These are phyloP conservation scores for Morbakka virulenta DNA, from an alignment of 30 jellyfish, hydroid and myxozoan genomes.

Conservation along the genomic window DNA sequence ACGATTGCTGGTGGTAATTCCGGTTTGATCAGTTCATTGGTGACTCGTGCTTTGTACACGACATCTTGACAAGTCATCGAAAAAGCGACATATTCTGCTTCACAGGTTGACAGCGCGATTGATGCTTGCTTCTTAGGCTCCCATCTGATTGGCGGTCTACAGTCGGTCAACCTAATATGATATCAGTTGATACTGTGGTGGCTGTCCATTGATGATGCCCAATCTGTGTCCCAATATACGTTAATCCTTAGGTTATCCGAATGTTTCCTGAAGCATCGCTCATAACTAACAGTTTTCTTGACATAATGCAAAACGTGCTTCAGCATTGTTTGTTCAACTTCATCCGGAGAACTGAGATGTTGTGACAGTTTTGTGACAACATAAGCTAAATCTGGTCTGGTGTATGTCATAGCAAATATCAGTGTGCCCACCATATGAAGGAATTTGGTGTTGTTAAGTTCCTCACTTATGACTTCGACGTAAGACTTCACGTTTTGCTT, in stretches of 20 bases:
- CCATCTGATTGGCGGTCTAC: no score
- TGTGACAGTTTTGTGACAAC: slow-evolving; percentile 43
- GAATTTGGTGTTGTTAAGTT: not conserved
- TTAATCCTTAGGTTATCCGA: not conserved
- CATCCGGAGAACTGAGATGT: not conserved
- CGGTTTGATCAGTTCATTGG: not conserved
- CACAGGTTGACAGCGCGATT: slow-evolving; percentile 35
- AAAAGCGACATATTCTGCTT: slow-evolving; percentile 38
- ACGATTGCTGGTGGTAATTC: slow-evolving; percentile 27
- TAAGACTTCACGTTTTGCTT: slow-evolving; percentile 4
- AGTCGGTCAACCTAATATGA: not conserved
- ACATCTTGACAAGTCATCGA: slow-evolving; percentile 50
- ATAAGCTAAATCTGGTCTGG: slow-evolving; percentile 32
- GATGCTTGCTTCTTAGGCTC: slow-evolving; percentile 26
- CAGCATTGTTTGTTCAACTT: not conserved
- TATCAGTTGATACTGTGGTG: slow-evolving; percentile 35
- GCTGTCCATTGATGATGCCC: slow-evolving; percentile 41
- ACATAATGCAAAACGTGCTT: slow-evolving; percentile 22
- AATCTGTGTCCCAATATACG: slow-evolving; percentile 41
- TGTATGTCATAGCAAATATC: slow-evolving; percentile 33
- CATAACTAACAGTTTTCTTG: slow-evolving; percentile 7
- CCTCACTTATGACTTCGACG: not conserved
- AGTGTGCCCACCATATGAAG: slow-evolving; percentile 14
- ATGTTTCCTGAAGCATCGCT: not conserved
- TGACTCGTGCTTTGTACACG: slow-evolving; percentile 19